Evolutionary conservation across 1,140 invertebrate species (phyloP).

Genomic region (Scaptomyza hsui): DNA sequence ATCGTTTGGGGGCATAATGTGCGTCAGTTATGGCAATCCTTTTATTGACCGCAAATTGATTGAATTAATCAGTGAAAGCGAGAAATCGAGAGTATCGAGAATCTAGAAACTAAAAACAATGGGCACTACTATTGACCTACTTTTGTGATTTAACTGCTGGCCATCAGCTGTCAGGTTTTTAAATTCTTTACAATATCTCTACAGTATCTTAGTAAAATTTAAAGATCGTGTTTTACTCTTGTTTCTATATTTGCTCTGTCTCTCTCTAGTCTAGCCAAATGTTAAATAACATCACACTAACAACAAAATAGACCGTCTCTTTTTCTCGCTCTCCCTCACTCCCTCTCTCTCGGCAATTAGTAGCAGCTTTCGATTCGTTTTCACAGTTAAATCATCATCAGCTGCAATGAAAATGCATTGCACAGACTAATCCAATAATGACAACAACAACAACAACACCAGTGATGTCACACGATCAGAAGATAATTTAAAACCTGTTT

Average conservation of each 20-base stretch:
- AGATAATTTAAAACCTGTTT: no score
- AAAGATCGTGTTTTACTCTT: no score
- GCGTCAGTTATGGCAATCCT: constrained; percentile 46
- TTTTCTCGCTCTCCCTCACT: no score
- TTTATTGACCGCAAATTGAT: constrained; percentile 70
- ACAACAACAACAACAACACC: no score
- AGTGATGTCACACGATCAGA: no score
- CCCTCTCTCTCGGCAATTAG: not conserved
- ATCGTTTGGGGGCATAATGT: constrained; percentile 27
- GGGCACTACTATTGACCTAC: constrained; percentile 16
- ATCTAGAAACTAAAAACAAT: constrained; percentile 34
- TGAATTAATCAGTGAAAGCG: constrained; percentile 48
- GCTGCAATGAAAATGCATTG: not conserved
- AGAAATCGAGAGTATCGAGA: constrained; percentile 22
- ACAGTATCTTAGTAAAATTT: no score
- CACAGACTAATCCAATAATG: not conserved
- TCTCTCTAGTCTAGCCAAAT: no score
- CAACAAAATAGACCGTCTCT: no score
- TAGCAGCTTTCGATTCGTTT: not conserved
- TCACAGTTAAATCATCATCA: not conserved
- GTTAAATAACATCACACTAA: no score
- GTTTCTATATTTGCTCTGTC: no score
- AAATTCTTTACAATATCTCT: no score
- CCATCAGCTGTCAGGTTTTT: no score
- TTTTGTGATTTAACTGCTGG: not conserved